Percentiles rank a stretch among this genome's conserved stretches.
Conservation (phyloP, 2,113 vertebrate species). For the Mystacornis crossleyi region DNA sequence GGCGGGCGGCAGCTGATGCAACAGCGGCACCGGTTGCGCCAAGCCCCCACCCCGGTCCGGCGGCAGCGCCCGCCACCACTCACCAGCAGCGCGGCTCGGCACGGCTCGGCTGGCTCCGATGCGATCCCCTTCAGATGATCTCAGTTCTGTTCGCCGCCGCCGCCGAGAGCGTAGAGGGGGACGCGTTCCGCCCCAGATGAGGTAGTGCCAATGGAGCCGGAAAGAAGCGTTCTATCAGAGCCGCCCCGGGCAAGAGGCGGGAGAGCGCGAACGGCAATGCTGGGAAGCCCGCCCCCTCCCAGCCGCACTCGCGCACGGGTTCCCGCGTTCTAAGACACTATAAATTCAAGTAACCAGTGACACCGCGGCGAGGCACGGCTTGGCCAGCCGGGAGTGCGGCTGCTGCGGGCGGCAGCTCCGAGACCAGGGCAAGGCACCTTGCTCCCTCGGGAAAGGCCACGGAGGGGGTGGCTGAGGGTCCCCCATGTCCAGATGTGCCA, state of each 20-base stretch:
- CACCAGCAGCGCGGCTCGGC: neutral
- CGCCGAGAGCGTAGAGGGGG: fast-evolving
- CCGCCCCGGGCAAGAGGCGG: too few species aligned
- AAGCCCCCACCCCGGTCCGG: neutral
- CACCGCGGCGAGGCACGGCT: neutral
- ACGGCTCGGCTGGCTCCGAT: too few species aligned
- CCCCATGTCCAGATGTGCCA: too few species aligned
- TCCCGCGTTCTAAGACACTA: too few species aligned
- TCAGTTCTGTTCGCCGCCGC: neutral
- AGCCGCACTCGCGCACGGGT: too few species aligned
- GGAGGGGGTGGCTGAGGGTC: neutral
- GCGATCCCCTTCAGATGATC: too few species aligned
- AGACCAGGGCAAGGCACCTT: neutral
- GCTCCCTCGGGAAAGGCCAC: neutral
- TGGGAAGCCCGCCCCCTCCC: too few species aligned
- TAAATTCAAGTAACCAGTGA: fast-evolving
- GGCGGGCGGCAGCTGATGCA: neutral
- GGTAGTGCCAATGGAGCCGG: fast-evolving
- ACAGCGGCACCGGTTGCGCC: neutral
- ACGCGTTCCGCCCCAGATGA: fast-evolving
- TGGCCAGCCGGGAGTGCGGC: too few species aligned
- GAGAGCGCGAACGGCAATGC: neutral
- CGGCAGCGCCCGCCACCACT: neutral
- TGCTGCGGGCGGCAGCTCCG: neutral
- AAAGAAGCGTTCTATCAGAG: fast-evolving